Evolutionary conservation across 2,113 vertebrate genomes (phyloP).

Genomic region (Carassius gibelio): DNA sequence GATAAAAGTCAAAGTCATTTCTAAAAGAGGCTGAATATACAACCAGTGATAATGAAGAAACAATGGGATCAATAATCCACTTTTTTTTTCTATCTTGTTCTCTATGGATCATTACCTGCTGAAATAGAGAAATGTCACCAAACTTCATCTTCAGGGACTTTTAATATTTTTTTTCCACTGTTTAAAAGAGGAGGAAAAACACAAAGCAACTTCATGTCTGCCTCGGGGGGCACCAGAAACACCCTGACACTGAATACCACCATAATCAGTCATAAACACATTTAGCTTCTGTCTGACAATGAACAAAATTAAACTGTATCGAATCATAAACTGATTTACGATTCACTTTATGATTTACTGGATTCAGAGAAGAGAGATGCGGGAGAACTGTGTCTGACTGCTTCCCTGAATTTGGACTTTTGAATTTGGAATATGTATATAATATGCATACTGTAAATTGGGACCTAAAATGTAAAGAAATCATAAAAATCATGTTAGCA

Average conservation of each 20-base stretch:
- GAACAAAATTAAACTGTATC: neutral
- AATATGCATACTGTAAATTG: neutral
- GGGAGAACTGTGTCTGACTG: neutral
- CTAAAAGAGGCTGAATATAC: constrained; percentile 1
- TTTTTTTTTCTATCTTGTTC: constrained; percentile 1
- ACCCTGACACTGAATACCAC: neutral
- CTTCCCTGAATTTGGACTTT: too few relatives aligned
- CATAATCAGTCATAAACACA: neutral
- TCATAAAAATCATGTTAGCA: too few relatives aligned
- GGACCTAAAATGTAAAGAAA: too few relatives aligned
- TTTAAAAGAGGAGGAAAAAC: neutral
- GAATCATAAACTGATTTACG: neutral
- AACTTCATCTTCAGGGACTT: neutral
- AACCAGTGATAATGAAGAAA: neutral
- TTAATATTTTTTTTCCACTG: neutral
- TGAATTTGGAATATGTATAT: neutral
- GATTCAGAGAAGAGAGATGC: neutral
- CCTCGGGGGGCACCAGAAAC: neutral
- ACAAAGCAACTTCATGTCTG: neutral
- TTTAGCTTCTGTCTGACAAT: neutral
- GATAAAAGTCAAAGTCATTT: neutral
- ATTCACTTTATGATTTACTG: neutral
- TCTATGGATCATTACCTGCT: constrained; percentile 19
- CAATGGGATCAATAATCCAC: constrained; percentile 30
- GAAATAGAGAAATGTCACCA: constrained; percentile 31